Evolutionary conservation across 2,797 vertebrate genomes (phyloP).

Genomic region (Halcyon badia): DNA sequence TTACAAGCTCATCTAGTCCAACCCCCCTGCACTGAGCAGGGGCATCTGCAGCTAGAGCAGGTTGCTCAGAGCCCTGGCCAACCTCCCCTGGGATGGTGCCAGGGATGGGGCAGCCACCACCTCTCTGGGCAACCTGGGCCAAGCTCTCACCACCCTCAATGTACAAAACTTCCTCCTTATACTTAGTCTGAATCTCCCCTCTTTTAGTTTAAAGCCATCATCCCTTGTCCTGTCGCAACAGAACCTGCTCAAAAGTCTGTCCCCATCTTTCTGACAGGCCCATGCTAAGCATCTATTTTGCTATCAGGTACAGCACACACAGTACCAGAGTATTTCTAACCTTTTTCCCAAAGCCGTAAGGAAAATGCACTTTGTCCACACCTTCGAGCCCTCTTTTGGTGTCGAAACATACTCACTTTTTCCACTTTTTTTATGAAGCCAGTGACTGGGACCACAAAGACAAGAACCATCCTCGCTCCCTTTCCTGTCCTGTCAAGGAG

Average conservation of each 20-base stretch:
- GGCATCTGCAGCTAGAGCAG: background rate
- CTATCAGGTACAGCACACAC: background rate
- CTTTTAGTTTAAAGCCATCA: background rate
- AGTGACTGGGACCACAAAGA: background rate
- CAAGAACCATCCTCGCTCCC: background rate
- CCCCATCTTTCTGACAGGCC: background rate
- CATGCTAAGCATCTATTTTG: too few relatives aligned
- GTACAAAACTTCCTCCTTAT: too few relatives aligned
- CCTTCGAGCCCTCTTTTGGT: background rate
- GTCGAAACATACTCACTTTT: background rate
- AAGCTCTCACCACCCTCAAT: background rate
- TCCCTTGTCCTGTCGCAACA: background rate
- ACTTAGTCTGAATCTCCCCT: too few relatives aligned
- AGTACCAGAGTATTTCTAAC: background rate
- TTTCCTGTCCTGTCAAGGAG: background rate
- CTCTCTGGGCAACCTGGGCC: background rate
- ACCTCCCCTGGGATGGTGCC: background rate
- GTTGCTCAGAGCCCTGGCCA: background rate
- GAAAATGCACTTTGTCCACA: background rate
- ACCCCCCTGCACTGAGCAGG: background rate
- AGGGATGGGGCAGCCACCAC: background rate
- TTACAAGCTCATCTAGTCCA: background rate
- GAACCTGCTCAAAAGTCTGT: background rate
- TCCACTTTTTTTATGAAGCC: background rate
- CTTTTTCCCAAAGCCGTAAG: background rate